Base-by-base conservation (phyloP, 2,113 vertebrate species). In the Apodemus sylvaticus region DNA sequence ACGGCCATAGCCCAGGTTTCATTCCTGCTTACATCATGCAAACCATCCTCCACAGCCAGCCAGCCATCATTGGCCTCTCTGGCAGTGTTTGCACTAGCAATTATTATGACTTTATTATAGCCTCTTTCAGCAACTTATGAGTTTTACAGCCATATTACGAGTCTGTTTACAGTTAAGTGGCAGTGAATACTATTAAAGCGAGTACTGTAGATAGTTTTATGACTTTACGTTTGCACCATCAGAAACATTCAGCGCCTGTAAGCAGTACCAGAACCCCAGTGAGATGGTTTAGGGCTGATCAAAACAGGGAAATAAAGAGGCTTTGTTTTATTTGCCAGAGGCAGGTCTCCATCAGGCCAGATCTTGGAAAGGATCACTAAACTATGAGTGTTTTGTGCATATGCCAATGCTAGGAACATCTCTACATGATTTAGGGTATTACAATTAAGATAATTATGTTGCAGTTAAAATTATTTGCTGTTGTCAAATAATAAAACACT, bases 151-250 rank as follows among this genome's bases (percentile, higher is more conserved):
- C 94, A 97, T 93, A 96, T 98, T 97, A 97, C 96, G 95, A 97
- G 97, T 97, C 97, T 97, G 96, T 97, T 97, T 98, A 97, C 91
- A 97, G 95, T 95, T 97, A 97, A 94, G 95, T 95, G 95, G 94
- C 96, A 97, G 97, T 10, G 76, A 97, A 93, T 93, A 97, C 97
- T 97, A 97, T 97, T 96, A 98, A 97, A 97, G 86, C 74, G 86
- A 97, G 94, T 95, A 96, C 92, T 97, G 92, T 97, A 94, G 96
- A 97, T 97, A 96, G 92, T 97, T 98, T 98, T 97, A 97, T 17
- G 92, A 95, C 96, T 89, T 89, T 95, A 81, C 85, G 51, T 96
- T 96, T 97, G 94, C 94, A 97, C 89, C 91, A 87, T 97, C 94
- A 96, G 96, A 97, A 97, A 94, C 81, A 96, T 68, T 91, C 92